Conservation (phyloP, 1,140 invertebrate genomes). For the Danaus plexippus region DNA sequence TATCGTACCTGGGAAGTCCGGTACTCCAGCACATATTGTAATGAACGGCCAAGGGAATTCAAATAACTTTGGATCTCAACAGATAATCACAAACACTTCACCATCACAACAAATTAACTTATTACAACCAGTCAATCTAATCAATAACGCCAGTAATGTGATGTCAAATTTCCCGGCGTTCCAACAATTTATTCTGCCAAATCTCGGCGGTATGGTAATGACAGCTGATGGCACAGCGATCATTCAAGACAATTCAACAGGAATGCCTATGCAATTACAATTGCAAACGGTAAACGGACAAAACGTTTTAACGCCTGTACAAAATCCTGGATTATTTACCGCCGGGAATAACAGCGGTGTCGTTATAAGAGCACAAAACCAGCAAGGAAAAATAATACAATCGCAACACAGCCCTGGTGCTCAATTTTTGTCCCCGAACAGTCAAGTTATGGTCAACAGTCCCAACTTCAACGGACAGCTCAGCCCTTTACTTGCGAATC, state of each 20-base stretch:
- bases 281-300: conserved; percentile 86
- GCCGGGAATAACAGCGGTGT: conserved; percentile 79
- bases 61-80: conserved; percentile 76
- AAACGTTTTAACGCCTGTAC: conserved; percentile 82
- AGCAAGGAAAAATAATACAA: conserved; percentile 81
- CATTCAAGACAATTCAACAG: conserved; percentile 77
- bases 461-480: conserved; percentile 83
- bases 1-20: conserved; percentile 82
- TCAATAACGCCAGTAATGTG: conserved; percentile 80
- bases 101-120: conserved; percentile 84
- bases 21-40: conserved; percentile 78
- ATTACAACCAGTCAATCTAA: conserved; percentile 83
- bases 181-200: conserved; percentile 87
- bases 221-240: conserved; percentile 80
- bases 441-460: conserved; percentile 81
- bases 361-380: conserved; percentile 81
- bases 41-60: conserved; percentile 79
- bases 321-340: conserved; percentile 80
- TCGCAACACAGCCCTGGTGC: conserved; percentile 78
- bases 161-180: conserved; percentile 85
- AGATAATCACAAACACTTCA: conserved; percentile 79
- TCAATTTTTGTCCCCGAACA: conserved; percentile 82
- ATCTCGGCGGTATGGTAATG: conserved; percentile 83
- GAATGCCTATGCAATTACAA: conserved; percentile 80
- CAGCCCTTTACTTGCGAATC: conserved; percentile 82